Evolutionary conservation across 1,140 invertebrate species (phyloP).

Genomic region (Cotesia typhae): DNA sequence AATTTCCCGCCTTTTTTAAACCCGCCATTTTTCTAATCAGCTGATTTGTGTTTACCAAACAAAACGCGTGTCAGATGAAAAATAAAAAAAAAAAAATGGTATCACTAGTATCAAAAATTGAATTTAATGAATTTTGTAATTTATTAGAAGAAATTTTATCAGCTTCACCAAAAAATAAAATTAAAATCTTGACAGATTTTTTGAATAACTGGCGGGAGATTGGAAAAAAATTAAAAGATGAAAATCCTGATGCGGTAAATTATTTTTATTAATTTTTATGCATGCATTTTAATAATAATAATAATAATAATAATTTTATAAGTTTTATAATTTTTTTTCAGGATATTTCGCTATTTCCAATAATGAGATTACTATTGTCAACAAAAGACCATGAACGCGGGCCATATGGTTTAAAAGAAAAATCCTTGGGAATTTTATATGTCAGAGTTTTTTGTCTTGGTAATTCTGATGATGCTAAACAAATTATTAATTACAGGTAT

Average conservation of each 20-base stretch:
- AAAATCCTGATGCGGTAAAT: slow-evolving; percentile 48
- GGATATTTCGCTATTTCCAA: slow-evolving; percentile 72
- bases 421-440: slow-evolving; percentile 73
- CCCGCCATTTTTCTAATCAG: no score
- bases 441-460: slow-evolving; percentile 75
- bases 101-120: slow-evolving; percentile 52
- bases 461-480: slow-evolving; percentile 72
- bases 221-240: slow-evolving; percentile 47
- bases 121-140: slow-evolving; percentile 63
- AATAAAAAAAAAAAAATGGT: slow-evolving; percentile 46
- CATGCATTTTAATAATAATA: slow-evolving; percentile 11
- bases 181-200: slow-evolving; percentile 66
- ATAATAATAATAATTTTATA: slow-evolving; percentile 34
- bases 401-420: slow-evolving; percentile 74
- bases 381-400: slow-evolving; percentile 72
- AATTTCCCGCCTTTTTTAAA: no score
- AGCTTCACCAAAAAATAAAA: slow-evolving; percentile 58
- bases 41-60: no score
- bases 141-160: slow-evolving; percentile 67
- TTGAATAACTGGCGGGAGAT: slow-evolving; percentile 64
- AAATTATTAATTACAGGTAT: slow-evolving; percentile 70
- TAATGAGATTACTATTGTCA: slow-evolving; percentile 78
- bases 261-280: slow-evolving; percentile 9
- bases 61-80: no score
- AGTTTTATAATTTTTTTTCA: slow-evolving; percentile 44